Evolutionary conservation across 1,140 invertebrate species (phyloP).

Genomic region (Nymphalis io): DNA sequence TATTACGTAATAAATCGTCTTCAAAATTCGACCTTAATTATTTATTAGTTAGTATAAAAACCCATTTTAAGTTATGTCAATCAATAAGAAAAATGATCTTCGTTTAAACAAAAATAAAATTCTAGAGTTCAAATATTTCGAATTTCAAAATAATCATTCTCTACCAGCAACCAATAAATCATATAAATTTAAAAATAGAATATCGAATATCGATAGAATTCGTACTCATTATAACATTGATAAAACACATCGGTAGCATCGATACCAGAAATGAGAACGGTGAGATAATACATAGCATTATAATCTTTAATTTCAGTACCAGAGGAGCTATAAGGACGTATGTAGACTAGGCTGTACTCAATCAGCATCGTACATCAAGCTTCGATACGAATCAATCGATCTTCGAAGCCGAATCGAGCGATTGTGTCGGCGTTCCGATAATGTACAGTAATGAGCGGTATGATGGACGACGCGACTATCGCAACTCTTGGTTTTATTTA

Average conservation of each 20-base stretch:
- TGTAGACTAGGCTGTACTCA: conserved; percentile 26
- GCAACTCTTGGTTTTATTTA: conserved; percentile 34
- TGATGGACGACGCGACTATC: conserved; percentile 46
- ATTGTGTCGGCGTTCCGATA: conserved; percentile 48
- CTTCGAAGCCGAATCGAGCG: conserved; percentile 43
- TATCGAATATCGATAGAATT: conserved; percentile 16
- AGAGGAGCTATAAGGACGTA: conserved; percentile 13
- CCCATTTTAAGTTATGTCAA: too few relatives aligned
- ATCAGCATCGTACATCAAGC: conserved; percentile 42
- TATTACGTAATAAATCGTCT: not conserved
- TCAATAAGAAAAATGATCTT: too few relatives aligned
- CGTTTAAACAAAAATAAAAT: too few relatives aligned
- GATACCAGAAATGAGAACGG: conserved; percentile 5
- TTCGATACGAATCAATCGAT: conserved; percentile 50
- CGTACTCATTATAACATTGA: conserved; percentile 25
- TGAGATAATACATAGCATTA: conserved; percentile 12
- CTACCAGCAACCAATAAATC: conserved; percentile 7
- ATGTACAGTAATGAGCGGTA: conserved; percentile 44
- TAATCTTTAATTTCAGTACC: conserved; percentile 14
- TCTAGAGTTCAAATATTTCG: too few relatives aligned
- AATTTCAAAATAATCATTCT: not conserved
- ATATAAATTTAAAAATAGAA: not conserved
- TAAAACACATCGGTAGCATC: conserved; percentile 15
- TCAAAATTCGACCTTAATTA: not conserved
- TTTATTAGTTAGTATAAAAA: too few relatives aligned